phyloP scores from a whole-genome alignment of 2,888 invertebrate genomes.

The Parnassius glacialis region DNA sequence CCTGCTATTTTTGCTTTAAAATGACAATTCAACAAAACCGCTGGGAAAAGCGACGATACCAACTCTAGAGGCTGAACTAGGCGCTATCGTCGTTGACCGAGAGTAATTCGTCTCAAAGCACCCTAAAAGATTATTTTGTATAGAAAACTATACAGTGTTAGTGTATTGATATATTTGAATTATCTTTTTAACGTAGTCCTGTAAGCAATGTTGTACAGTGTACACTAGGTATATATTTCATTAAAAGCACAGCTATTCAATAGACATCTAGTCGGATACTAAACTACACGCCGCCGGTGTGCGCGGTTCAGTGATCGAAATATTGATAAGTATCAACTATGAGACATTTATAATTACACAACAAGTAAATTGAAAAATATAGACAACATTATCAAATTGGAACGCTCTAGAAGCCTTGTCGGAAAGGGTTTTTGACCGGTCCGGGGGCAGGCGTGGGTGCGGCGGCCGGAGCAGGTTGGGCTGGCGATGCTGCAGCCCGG shows the following conservation, averaged over 20 bases:
- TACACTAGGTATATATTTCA: constrained; percentile 28
- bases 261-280: constrained; percentile 64
- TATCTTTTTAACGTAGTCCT: constrained; percentile 14
- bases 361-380: constrained; percentile 75
- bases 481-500: constrained; percentile 58
- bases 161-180: too few species aligned
- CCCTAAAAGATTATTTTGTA: background rate
- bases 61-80: too few species aligned
- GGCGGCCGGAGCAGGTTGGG: constrained; percentile 47
- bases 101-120: too few species aligned
- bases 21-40: background rate
- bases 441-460: constrained; percentile 63
- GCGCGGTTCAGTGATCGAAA: constrained; percentile 77
- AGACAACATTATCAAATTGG: constrained; percentile 70
- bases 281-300: constrained; percentile 53
- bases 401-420: constrained; percentile 86
- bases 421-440: constrained; percentile 80
- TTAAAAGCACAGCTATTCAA: constrained; percentile 62
- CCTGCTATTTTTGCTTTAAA: background rate
- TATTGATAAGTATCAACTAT: constrained; percentile 53
- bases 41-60: too few species aligned
- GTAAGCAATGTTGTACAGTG: constrained; percentile 33
- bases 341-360: constrained; percentile 78
- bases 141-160: background rate
- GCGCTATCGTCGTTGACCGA: too few species aligned